A percentile compares a stretch with the other conserved stretches of the same genome.
These are phyloP conservation scores for Morbakka virulenta DNA, from an alignment of 30 jellyfish, hydroid and myxozoan genomes.

Conservation along the genomic window DNA sequence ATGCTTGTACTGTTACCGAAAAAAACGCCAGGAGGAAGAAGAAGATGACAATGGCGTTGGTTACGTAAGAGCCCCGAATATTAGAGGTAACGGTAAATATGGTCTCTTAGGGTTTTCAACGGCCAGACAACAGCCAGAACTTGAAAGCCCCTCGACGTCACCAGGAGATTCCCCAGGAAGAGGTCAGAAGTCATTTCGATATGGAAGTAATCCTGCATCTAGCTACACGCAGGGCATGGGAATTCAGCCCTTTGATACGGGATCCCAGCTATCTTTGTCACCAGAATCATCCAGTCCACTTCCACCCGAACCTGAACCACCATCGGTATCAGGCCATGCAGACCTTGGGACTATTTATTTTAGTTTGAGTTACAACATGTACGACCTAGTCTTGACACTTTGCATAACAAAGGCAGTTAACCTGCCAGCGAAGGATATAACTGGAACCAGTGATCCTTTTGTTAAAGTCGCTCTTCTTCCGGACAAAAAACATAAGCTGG, in stretches of 20 bases:
- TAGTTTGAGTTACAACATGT: constrained; percentile 43
- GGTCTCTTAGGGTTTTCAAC: too few relatives aligned
- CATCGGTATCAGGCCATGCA: constrained; percentile 50
- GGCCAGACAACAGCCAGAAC: too few relatives aligned
- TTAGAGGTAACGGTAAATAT: too few relatives aligned
- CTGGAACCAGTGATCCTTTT: constrained; percentile 95
- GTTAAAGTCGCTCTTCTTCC: constrained; percentile 80
- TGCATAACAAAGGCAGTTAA: constrained; percentile 64
- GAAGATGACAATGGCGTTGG: constrained; percentile 29
- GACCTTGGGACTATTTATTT: constrained; percentile 71
- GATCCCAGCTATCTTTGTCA: constrained; percentile 1
- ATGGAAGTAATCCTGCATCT: constrained; percentile 12
- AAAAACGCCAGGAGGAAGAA: constrained; percentile 48
- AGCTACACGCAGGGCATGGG: constrained; percentile 7
- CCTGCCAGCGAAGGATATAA: constrained; percentile 77
- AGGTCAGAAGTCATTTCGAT: constrained; percentile 22
- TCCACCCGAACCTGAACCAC: constrained; percentile 80
- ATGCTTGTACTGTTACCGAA: constrained; percentile 77
- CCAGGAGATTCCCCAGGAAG: constrained; percentile 18
- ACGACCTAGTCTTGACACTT: constrained; percentile 53
- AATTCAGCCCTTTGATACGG: constrained; percentile 37
- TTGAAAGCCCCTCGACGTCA: too few relatives aligned
- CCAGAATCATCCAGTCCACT: constrained; percentile 41
- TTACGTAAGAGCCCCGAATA: too few relatives aligned
- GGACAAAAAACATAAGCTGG: constrained; percentile 80